Base-by-base conservation (phyloP, 2,113 vertebrate genomes). In the Microtus montanus region DNA sequence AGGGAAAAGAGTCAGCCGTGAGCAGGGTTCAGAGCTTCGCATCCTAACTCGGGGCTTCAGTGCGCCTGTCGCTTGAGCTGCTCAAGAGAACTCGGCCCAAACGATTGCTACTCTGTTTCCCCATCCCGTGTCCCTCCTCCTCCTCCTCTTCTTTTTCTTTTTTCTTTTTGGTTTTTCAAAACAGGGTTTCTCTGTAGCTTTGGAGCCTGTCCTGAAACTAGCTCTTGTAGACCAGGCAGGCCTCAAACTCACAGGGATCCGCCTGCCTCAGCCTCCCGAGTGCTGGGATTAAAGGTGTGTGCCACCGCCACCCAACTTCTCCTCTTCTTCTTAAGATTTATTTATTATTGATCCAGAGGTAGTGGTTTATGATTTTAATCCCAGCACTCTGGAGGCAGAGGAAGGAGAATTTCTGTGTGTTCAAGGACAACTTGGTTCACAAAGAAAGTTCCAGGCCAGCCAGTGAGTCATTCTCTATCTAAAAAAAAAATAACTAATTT, bases 1-100 rank as follows among this genome's bases (percentile, higher is more conserved):
- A 95, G 41, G 30, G 49, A 82, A 80, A 54, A 68, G 33, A 93
- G 70, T 96, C 52, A 93, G 89, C 1, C 0, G 35, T 71, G 77
- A 63, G 58, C 38, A 64, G 35, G 78, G 38, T n/a, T 90, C 35
- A 19, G 58, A 66, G 47, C 75, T 71, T 44, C 77, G 26, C 0
- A 26, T 2, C 49, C 33, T 20, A 44, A 13, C 78, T 78, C 7
- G 14, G 17, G 68, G 19, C 9, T 26, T 54, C 52, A 2, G 1
- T 30, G n/a, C 2, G 19, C 61, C 78, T 17, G 68, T 44, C 87
- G 8, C 54, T 26, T 11, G 24, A 26, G 38, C 52, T 9, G 9
- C 63, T 41, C 22, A 63, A 8, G 35, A 20, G 38, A 20, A 14
- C 22, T 64, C 33, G 5, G 61, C 35, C 68, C 61, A 74, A 24